phyloP scores from a whole-genome alignment of 2,113 vertebrate species.

The Baryphthengus martii region DNA sequence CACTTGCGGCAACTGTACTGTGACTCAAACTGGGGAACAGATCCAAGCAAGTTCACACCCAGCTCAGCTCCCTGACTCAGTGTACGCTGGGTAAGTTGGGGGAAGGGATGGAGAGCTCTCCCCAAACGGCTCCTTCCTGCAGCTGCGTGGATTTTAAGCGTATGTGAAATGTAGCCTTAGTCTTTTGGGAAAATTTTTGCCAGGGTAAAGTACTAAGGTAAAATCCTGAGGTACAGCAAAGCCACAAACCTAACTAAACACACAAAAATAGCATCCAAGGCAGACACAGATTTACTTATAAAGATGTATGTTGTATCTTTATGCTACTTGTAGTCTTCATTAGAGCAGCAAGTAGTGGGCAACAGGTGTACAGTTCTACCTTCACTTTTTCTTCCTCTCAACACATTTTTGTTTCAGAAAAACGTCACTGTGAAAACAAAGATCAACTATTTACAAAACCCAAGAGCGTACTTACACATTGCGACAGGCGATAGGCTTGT shows the following conservation, averaged over 20 bases:
- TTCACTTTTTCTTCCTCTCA: neutral
- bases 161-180: neutral
- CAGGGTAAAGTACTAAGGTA: neutral
- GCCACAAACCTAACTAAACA: neutral
- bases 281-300: neutral
- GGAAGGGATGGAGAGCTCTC: neutral
- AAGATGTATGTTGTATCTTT: neutral
- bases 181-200: neutral
- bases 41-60: neutral
- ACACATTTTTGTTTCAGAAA: neutral
- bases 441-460: neutral
- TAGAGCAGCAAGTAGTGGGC: neutral
- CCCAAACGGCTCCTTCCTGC: neutral
- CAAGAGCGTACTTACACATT: slow-evolving; percentile 86
- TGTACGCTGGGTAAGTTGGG: neutral
- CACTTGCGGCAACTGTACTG: neutral
- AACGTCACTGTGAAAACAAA: neutral
- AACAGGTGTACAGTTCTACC: neutral
- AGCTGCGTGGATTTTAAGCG: neutral
- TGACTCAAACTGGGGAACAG: neutral
- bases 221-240: neutral
- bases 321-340: neutral
- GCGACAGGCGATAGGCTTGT: slow-evolving; percentile 85
- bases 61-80: neutral
- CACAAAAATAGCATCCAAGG: neutral